Evolutionary conservation across 1,140 invertebrate species (phyloP).

Genomic region (Zaprionus davidi): DNA sequence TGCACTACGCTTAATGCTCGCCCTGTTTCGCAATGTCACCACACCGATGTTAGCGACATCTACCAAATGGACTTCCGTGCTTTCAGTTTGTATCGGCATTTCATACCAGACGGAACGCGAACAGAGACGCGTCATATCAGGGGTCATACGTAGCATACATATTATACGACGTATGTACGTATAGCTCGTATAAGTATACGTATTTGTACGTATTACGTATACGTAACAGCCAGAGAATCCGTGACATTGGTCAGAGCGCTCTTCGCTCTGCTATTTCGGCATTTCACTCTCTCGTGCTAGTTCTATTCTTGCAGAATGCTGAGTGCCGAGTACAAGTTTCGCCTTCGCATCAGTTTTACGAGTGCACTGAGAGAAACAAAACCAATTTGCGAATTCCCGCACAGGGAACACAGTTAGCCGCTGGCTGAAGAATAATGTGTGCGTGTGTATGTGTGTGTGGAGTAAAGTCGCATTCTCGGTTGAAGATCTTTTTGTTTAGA

Average conservation of each 20-base stretch:
- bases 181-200: conserved; percentile 17
- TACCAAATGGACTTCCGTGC: conserved; percentile 47
- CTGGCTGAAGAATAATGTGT: background rate
- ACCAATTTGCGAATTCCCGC: background rate
- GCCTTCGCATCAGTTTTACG: conserved; percentile 21
- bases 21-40: conserved; percentile 20
- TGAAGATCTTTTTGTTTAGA: conserved; percentile 2
- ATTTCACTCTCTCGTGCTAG: background rate
- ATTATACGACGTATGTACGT: conserved; percentile 17
- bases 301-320: conserved; percentile 5
- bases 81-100: conserved; percentile 55
- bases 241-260: conserved; percentile 18
- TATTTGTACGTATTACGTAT: conserved; percentile 27
- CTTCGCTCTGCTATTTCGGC: conserved; percentile 3
- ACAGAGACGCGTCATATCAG: background rate
- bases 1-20: conserved; percentile 8
- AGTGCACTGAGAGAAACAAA: conserved; percentile 29
- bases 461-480: background rate
- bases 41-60: conserved; percentile 30
- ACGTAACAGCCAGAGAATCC: conserved; percentile 4
- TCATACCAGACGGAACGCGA: conserved; percentile 43
- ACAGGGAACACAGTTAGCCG: background rate
- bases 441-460: background rate
- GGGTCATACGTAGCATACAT: conserved; percentile 7
- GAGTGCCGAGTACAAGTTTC: background rate